Evolutionary conservation across 2,888 invertebrate species (phyloP).

Genomic region (Saturnia japonica): DNA sequence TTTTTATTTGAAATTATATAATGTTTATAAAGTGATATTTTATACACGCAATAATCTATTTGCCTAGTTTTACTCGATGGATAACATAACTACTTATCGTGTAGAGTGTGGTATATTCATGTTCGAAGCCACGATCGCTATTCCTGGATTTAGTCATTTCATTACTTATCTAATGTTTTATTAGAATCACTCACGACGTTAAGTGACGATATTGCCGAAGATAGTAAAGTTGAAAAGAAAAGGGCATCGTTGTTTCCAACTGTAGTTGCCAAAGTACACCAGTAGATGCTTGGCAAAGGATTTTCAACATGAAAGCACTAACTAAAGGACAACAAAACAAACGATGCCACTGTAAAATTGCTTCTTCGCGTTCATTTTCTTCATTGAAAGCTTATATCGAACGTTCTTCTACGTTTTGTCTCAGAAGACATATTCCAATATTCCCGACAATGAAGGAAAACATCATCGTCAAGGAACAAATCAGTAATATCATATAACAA

Average conservation of each 20-base stretch:
- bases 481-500: neutral
- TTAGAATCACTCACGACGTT: neutral
- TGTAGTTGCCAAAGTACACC: neutral
- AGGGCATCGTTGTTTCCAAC: neutral
- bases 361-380: too few species aligned
- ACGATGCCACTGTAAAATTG: neutral
- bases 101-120: neutral
- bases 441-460: neutral
- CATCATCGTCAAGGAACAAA: neutral
- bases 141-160: neutral
- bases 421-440: neutral
- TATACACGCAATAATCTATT: neutral
- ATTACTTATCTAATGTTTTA: neutral
- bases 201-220: neutral
- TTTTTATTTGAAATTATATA: too few species aligned
- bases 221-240: neutral
- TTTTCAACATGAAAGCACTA: too few species aligned
- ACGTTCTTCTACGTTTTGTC: neutral
- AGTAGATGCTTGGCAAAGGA: too few species aligned
- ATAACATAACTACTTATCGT: neutral
- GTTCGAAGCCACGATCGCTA: neutral
- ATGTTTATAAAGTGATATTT: neutral
- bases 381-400: too few species aligned
- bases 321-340: neutral
- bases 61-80: neutral